Evolutionary conservation across 1,140 invertebrate genomes (phyloP), one percentile per base, ranked within the genome.

Genomic region (Drosophila nebulosa): DNA sequence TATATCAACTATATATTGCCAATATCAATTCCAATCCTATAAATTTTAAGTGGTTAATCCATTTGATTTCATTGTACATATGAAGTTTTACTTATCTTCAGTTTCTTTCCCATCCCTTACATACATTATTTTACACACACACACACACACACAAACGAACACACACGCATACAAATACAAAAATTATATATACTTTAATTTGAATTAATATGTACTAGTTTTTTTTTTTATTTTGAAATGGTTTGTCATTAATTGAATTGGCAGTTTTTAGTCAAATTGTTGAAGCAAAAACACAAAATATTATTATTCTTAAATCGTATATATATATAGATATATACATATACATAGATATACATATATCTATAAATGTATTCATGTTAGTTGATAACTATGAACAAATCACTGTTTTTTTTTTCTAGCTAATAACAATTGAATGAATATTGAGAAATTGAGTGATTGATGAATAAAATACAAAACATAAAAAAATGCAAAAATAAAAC

Each of bases 351-450:
- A 35, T 62, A 63, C 56, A 39, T 56, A 65, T 57, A 70, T 56
- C 64, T 59, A 52, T 67, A 64, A 73, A 36, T 78, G 81, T 86
- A 85, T 69, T 81, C 80, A 86, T 69, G 81, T 78, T 86, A 86
- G 83, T 75, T 81, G 32, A 70, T 69, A 76, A 74, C 24, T 57
- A 36, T 56, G 81, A 80, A 66, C 42, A 51, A 64, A 63, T 76
- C 58, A 39, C 30, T 61, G 60, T 85, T 86, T 84, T 84, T 85
- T 85, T 81, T 85, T 74, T 64, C 22, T 86, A 86, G 81, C 78
- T 86, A 80, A 85, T 86, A 86, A 74, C 64, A 81, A 86, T 85
- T 85, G 81, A 85, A 86, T 86, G 66, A 78, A 46, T 46, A 46
- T 46, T 46, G 46, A 86, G 74, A 10, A 42, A 74, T n/a, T n/a